Base-by-base conservation (phyloP, 2,888 invertebrate genomes). In the Drosophila paucipuncta region DNA sequence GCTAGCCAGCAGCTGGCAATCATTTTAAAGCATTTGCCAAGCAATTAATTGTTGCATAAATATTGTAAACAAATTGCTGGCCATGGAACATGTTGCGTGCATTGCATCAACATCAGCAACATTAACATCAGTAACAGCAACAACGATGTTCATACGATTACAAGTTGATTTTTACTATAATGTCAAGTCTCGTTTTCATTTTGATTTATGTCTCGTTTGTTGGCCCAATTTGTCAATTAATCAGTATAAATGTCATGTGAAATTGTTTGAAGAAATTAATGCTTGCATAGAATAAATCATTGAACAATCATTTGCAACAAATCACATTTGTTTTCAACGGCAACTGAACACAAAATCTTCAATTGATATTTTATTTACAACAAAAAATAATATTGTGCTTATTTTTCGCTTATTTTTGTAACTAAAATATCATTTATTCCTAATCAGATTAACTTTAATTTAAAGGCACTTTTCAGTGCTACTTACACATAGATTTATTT, bases 21-120 rank as follows among this genome's bases (percentile, higher is more conserved):
- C 75, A 76, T 72, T 87, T 78, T 70, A 70, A 77, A 60, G 78
- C 78, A 69, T 73, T 78, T 85, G 62, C 61, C 69, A 70, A 83
- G 71, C 74, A 75, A 89, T 88, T 85, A 76, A 73, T 84, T 85
- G 59, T 62, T 65, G 58, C 39, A 70, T 74, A 85, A 87, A 82
- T 78, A 74, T 76, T 83, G 68, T 58, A 75, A 76, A 73, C 55
- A 80, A 87, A 70, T 75, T 50, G 47, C 58, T 47, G 47, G 18
- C 28, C 35, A 57, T 22, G n/a, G 30, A 18, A 11, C 37, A 13
- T 30, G 39, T n/a, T 25, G 52, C 50, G 37, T 61, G 61, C 22
- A 31, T 39, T 22, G 57, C 49, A 50, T 49, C 35, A 13, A 47
- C 43, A 52, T 47, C 67, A 52, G 35, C 64, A 57, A 25, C 53